These are phyloP conservation scores for Catocala nupta DNA, from an alignment of 2,888 invertebrate genomes.

Conservation along the genomic window DNA sequence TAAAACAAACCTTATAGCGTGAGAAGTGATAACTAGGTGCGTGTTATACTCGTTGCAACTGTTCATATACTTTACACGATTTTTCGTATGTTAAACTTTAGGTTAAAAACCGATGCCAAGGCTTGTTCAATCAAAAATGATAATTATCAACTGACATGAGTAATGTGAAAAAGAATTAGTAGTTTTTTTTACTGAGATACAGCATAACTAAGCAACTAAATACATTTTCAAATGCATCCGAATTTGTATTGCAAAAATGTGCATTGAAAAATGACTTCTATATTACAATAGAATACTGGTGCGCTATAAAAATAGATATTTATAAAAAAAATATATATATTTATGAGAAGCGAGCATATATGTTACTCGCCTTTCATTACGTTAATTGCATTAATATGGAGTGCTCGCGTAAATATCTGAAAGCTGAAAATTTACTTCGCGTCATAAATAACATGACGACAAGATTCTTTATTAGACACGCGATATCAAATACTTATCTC, in stretches of 20 bases:
- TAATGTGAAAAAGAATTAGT: no score
- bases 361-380: background rate
- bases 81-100: background rate
- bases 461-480: conserved; percentile 3
- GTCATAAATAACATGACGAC: conserved; percentile 3
- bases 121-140: background rate
- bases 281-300: no score
- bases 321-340: no score
- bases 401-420: conserved; percentile 10
- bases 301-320: no score
- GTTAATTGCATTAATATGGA: conserved; percentile 1
- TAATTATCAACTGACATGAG: no score
- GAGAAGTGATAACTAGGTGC: conserved; percentile 10
- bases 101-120: background rate
- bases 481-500: conserved; percentile 7
- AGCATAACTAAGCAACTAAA: no score
- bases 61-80: background rate
- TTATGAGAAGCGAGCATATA: no score
- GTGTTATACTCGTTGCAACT: background rate
- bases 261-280: no score
- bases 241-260: no score
- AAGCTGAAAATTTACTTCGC: conserved; percentile 4
- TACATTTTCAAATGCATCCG: no score
- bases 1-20: conserved; percentile 4
- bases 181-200: no score